Base-by-base conservation (phyloP, 2,113 vertebrate species). In the Puffinus mauretanicus region DNA sequence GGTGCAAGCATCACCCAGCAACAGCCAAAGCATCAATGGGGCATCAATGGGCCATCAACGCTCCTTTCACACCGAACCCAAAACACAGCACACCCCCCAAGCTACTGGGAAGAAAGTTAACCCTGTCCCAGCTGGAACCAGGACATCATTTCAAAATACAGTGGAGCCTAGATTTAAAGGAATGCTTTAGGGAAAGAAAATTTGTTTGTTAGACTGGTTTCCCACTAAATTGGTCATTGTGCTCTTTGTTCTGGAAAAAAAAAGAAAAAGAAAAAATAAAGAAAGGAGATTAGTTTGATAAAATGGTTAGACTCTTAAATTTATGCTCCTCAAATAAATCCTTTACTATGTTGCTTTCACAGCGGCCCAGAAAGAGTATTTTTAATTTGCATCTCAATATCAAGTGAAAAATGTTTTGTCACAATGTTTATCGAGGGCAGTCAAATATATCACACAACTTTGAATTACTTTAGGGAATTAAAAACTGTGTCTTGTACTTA, bases 71-170 rank as follows among this genome's bases (percentile, higher is more conserved):
- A n/a, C n/a, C n/a, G n/a, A n/a, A n/a, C n/a, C n/a, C n/a, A n/a
- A n/a, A n/a, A n/a, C n/a, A n/a, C n/a, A n/a, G n/a, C n/a, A n/a
- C n/a, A n/a, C n/a, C n/a, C n/a, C n/a, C n/a, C n/a, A n/a, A n/a
- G n/a, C n/a, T n/a, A n/a, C n/a, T n/a, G n/a, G n/a, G n/a, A n/a
- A n/a, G n/a, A n/a, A n/a, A n/a, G n/a, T n/a, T n/a, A n/a, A n/a
- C n/a, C n/a, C n/a, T n/a, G n/a, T n/a, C n/a, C n/a, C n/a, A n/a
- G n/a, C n/a, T n/a, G n/a, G n/a, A n/a, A n/a, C n/a, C n/a, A n/a
- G n/a, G n/a, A n/a, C n/a, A n/a, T n/a, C n/a, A 93, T 97, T 96
- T 29, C 77, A 96, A 93, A 90, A 73, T 93, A 95, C 77, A 84
- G 70, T 64, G 16, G 24, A 95, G 42, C 13, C 93, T 44, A 57